These are phyloP conservation scores for Drosophila sulfurigaster DNA, from an alignment of 1,140 invertebrate species.

Conservation along the genomic window DNA sequence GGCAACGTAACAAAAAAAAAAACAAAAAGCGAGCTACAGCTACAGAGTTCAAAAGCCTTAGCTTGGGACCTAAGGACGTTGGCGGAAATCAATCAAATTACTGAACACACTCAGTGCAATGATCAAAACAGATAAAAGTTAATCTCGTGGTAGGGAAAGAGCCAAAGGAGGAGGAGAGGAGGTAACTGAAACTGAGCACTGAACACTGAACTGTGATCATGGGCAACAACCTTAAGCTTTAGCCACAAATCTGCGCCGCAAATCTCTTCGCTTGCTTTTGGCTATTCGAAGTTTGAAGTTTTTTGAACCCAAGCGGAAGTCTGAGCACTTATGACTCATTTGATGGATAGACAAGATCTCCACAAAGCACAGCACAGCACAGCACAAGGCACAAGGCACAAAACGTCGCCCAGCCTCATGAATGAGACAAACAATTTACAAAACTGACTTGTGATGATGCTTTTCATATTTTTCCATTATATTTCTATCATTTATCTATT, in stretches of 20 bases:
- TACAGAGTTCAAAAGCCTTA: not conserved
- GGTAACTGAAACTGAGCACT: not conserved
- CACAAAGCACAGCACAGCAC: slow-evolving; percentile 29
- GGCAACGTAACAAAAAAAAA: too few relatives aligned
- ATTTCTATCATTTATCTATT: slow-evolving; percentile 10
- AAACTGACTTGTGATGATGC: slow-evolving; percentile 22
- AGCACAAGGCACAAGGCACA: not conserved
- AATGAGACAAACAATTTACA: slow-evolving; percentile 8
- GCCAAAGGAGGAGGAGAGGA: not conserved
- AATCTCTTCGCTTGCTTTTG: slow-evolving; percentile 2
- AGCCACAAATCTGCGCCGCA: slow-evolving; percentile 17
- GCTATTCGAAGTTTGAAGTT: slow-evolving; percentile 29
- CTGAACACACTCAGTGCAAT: too few relatives aligned
- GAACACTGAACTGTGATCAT: slow-evolving; percentile 7
- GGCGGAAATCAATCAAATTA: too few relatives aligned
- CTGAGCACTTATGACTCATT: slow-evolving; percentile 55
- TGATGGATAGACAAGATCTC: slow-evolving; percentile 36
- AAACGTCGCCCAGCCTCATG: too few relatives aligned
- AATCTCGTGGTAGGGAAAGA: not conserved
- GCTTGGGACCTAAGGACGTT: not conserved
- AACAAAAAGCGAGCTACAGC: too few relatives aligned
- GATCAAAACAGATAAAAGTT: too few relatives aligned
- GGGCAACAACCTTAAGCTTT: slow-evolving; percentile 36
- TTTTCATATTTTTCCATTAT: slow-evolving; percentile 8
- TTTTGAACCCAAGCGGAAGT: slow-evolving; percentile 58